A percentile compares a stretch with the other conserved stretches of the same genome.
Evolutionary conservation across 2,113 vertebrate genomes (phyloP).

Genomic region (Dromiciops gliroides): DNA sequence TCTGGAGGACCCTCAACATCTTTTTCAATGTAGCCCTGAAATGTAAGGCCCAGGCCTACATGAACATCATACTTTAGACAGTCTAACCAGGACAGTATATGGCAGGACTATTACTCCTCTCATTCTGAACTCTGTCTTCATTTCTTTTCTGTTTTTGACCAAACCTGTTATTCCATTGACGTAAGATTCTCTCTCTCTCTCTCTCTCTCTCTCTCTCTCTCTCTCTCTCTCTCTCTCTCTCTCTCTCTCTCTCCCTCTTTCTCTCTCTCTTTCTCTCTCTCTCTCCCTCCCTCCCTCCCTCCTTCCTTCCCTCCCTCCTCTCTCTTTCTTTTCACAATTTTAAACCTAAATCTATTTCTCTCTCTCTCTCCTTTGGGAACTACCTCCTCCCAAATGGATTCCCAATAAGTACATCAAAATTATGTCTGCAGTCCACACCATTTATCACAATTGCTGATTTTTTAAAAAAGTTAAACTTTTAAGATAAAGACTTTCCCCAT

Average conservation of each 20-base stretch:
- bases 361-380: too few relatives aligned
- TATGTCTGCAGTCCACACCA: too few relatives aligned
- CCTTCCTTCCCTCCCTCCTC: too few relatives aligned
- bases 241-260: too few relatives aligned
- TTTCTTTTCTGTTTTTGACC: neutral
- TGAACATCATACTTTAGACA: neutral
- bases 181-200: neutral
- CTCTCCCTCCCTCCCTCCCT: too few relatives aligned
- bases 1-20: neutral
- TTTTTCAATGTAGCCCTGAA: neutral
- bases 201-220: neutral
- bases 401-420: too few relatives aligned
- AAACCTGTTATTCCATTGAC: neutral
- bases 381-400: too few relatives aligned
- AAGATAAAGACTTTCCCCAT: neutral
- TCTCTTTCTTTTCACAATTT: too few relatives aligned
- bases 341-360: too few relatives aligned
- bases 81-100: neutral
- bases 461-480: neutral
- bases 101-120: neutral
- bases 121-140: neutral
- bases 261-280: too few relatives aligned
- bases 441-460: too few relatives aligned
- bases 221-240: too few relatives aligned
- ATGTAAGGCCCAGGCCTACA: neutral